phyloP scores from a whole-genome alignment of 2,113 vertebrate species.

The Sinocyclocheilus anshuiensis region DNA sequence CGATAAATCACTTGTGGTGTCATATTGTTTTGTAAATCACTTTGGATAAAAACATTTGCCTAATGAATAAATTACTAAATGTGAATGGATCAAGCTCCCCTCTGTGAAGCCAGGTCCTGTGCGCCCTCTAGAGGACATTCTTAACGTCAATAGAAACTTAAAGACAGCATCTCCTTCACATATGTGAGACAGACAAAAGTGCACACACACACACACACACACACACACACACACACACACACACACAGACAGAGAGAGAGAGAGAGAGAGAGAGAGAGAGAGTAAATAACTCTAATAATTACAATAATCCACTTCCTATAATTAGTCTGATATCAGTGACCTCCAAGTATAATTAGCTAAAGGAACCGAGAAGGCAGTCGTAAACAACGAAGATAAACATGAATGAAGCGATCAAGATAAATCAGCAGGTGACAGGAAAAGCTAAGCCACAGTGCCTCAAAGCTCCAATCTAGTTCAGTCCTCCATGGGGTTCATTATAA shows the following conservation, averaged over 20 bases:
- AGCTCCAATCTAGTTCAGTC: slow-evolving; percentile 44
- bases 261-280: no score
- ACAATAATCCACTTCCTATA: slow-evolving; percentile 32
- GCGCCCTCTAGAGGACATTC: slow-evolving; percentile 6
- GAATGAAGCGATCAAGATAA: slow-evolving; percentile 34
- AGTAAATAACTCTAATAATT: not conserved
- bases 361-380: slow-evolving; percentile 32
- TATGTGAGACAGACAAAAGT: not conserved
- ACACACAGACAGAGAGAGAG: no score
- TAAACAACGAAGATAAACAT: slow-evolving; percentile 47
- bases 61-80: not conserved
- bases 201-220: not conserved
- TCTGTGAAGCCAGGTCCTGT: not conserved
- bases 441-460: slow-evolving; percentile 20
- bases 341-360: slow-evolving; percentile 37
- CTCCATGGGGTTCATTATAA: slow-evolving; percentile 22
- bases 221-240: not conserved
- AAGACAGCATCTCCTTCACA: not conserved
- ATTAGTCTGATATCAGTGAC: slow-evolving; percentile 42
- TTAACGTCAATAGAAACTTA: not conserved
- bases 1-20: not conserved
- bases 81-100: not conserved
- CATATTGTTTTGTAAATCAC: not conserved
- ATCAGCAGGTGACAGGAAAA: slow-evolving; percentile 30
- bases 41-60: not conserved